A percentile compares a stretch with the other conserved stretches of the same genome.
Conservation (phyloP, 2,797 vertebrate species). For the Peromyscus attwateri region DNA sequence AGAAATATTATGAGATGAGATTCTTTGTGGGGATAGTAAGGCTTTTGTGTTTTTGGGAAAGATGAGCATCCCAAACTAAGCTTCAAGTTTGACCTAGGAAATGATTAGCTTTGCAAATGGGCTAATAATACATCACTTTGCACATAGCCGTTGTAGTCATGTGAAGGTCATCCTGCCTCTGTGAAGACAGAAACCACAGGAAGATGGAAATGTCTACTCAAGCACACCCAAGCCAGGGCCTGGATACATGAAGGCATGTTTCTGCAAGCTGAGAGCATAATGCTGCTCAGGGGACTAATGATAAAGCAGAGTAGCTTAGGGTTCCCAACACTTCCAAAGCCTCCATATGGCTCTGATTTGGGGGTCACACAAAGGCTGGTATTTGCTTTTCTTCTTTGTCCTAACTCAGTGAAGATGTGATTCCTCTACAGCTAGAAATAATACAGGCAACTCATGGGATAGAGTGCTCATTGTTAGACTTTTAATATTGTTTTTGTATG, state of each 20-base stretch:
- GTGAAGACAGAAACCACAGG: background rate
- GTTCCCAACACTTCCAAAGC: background rate
- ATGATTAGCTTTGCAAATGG: background rate
- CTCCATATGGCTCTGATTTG: background rate
- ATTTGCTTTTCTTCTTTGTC: background rate
- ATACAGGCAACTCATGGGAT: background rate
- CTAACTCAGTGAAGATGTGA: background rate
- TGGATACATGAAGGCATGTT: too few relatives aligned
- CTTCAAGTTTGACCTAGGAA: background rate
- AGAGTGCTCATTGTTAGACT: background rate
- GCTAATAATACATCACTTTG: background rate
- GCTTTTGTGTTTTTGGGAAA: slow-evolving; percentile 11
- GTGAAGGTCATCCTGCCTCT: background rate
- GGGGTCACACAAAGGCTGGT: background rate
- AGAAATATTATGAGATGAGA: slow-evolving; percentile 10
- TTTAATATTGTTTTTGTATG: background rate
- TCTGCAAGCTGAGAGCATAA: background rate
- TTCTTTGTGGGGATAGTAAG: background rate
- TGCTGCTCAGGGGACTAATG: accelerated
- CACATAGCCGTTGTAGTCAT: background rate
- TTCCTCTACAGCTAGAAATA: background rate
- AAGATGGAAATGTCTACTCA: background rate
- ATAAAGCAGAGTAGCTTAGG: background rate
- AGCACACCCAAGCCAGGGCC: background rate
- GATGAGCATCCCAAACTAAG: background rate